Evolutionary conservation across 2,113 vertebrate genomes (phyloP), one percentile per base, ranked within the genome.

Genomic region (Thomomys bottae): DNA sequence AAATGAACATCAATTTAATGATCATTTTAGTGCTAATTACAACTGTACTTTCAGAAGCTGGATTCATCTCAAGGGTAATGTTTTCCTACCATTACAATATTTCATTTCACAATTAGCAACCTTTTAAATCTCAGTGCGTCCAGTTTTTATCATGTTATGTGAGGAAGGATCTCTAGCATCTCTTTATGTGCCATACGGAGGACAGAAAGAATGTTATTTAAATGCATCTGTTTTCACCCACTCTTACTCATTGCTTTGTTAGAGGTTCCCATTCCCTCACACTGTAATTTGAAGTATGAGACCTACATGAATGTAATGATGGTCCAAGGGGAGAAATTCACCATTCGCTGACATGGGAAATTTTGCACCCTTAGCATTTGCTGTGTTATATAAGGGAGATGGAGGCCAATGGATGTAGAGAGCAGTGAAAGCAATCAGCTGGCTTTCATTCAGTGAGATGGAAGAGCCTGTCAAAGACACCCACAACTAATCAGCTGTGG

Each of bases 401-500:
- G 93, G 95, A 98, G 97, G 89, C 97, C 97, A 98, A 98, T 98
- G 98, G 98, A 98, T 98, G 98, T 96, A 95, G 96, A 97, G 94
- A 97, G 97, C 97, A 97, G 97, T 97, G 96, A 96, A 97, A 98
- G 98, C 98, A 99, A 99, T 99, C 98, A 98, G 98, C 97, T 98
- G 97, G 97, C 97, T 98, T 98, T 98, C 98, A 98, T 97, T 98
- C 97, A 97, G 95, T 66, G 97, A 99, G 98, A 99, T 98, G 98
- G 98, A 99, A 98, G 98, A 98, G 97, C 94, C 97, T 97, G 98
- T 98, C 98, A 98, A 97, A 98, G 98, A 98, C 98, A 98, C 98
- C 98, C 98, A 98, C 98, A 98, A 98, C 98, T 98, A 99, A 99
- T 99, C 99, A 98, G 98, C 94, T 90, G 79, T 72, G 26, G 98